Evolutionary conservation across 2,113 vertebrate genomes (phyloP).

Genomic region (Recurvirostra avosetta): DNA sequence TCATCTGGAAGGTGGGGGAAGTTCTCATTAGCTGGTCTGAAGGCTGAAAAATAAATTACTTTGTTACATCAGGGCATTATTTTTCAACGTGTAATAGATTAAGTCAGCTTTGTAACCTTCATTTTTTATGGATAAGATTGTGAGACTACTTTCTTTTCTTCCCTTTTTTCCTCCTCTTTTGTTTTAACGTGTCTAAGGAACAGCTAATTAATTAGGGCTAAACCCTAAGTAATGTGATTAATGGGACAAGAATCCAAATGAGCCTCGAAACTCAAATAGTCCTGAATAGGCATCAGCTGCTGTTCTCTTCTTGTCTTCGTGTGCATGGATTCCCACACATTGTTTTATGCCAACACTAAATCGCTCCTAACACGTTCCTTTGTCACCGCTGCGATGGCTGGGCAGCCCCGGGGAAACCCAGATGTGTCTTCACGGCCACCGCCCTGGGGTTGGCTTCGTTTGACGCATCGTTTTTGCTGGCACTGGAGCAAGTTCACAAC

Average conservation of each 20-base stretch:
- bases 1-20: neutral
- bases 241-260: neutral
- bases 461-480: neutral
- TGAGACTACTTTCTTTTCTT: neutral
- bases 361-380: neutral
- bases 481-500: neutral
- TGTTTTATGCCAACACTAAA: neutral
- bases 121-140: neutral
- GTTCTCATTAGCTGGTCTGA: neutral
- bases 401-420: neutral
- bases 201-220: neutral
- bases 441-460: neutral
- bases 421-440: neutral
- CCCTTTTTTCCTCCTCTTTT: neutral
- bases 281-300: neutral
- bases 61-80: neutral
- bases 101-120: constrained; percentile 19
- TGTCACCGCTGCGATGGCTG: neutral
- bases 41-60: neutral
- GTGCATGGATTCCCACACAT: neutral
- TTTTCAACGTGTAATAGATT: neutral
- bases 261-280: neutral
- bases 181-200: neutral
- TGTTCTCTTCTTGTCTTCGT: neutral
- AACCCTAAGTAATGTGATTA: neutral